Evolutionary conservation across 2,113 vertebrate species (phyloP), one percentile per base, ranked within the genome.

Genomic region (Nycticorax nycticorax): DNA sequence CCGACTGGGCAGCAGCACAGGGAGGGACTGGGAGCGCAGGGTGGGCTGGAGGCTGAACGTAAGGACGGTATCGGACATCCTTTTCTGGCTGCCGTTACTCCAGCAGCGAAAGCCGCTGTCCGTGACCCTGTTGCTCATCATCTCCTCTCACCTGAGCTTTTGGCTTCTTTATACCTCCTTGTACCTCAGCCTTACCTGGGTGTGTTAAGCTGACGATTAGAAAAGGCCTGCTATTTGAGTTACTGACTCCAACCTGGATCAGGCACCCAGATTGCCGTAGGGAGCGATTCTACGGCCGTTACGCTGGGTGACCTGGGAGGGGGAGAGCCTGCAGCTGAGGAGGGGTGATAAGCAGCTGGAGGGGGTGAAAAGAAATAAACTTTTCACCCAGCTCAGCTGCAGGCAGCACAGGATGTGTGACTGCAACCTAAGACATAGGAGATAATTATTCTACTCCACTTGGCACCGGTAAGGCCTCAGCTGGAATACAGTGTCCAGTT

Each of bases 331-430:
- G 94, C 96, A 97, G 96, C 96, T 97, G 96, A 53, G 91, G 84
- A 84, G 35, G 48, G 81, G 84, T 92, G 93, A 95, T 93, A 94
- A 96, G 96, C 96, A 97, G 95, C 95, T 97, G 96, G 96, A 97
- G 93, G 64, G 94, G 87, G 95, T 81, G 94, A 96, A 96, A 96
- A 97, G 96, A 95, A 95, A 96, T 96, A 95, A 96, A 96, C 95
- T 95, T 91, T 97, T 97, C 96, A 96, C 91, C 94, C 95, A 96
- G 96, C 94, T 97, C 96, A 97, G 96, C 96, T 97, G 96, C 96
- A 94, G 94, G 92, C 89, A 95, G 94, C 89, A 97, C 96, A 97
- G 96, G 96, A 97, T 96, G 96, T 97, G 96, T 64, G 77, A 82
- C 93, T 68, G 94, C 93, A 92, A 96, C 94, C 93, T 95, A 96